Base-by-base conservation (phyloP, 2,113 vertebrate genomes). In the Actinemys pallida region DNA sequence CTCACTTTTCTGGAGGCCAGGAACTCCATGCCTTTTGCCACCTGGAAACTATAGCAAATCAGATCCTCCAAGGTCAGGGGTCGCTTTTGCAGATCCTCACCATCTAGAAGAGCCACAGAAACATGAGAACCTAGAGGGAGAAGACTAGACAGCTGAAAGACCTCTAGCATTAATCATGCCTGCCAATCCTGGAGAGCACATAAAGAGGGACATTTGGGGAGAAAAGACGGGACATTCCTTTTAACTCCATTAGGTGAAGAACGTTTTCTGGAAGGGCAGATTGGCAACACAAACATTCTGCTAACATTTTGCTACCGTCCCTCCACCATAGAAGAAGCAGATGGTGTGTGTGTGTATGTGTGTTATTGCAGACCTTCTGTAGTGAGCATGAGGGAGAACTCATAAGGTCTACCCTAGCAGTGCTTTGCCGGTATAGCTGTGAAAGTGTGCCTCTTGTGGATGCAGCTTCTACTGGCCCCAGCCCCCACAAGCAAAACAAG, bases 41-140 rank as follows among this genome's bases (percentile, higher is more conserved):
- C 99, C 98, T 99, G 99, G 97, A 99, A 99, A 97, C 99, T 99
- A 95, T 99, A 99, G 98, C 99, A 99, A 89, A 99, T 99, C 95
- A 99, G 98, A 94, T 99, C 99, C 94, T 99, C 99, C 98, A 99
- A 90, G 10, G 99, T 99, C 97, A 99, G 96, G 80, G 99, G 98
- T 92, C 98, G 96, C 97, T 99, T 99, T 92, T 99, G 99, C 92
- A 99, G 98, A 96, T 99, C 99, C 94, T 99, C 99, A 56, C 98
- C 96, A 89, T 99, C 99, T 99, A 98, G 87, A 93, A 95, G 90
- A 98, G 88, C 20, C 86, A 96, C 49, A 96, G 78, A 84, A 19
- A 9, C 0, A 8, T 27, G 13, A 57, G 31, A 92, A 45, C n/a
- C 80, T 53, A 54, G 35, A 53, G 88, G 22, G 6, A 92, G 79